Conservation (phyloP, 2,888 invertebrate species). For the Amphipoea oculea region DNA sequence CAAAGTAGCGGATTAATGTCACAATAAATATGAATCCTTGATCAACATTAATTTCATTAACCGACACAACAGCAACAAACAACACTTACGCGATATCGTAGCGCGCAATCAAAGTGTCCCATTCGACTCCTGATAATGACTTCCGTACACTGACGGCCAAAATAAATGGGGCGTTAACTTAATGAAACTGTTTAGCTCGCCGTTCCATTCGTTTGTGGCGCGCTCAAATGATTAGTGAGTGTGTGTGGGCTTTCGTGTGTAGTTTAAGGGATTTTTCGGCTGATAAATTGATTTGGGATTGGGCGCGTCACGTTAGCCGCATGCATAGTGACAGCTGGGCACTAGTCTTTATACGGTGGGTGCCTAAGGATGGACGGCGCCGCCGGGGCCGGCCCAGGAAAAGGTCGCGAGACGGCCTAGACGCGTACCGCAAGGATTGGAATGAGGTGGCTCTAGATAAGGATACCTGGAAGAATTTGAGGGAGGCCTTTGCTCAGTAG, state of each 20-base stretch:
- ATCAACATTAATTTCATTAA: conserved; percentile 11
- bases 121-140: conserved; percentile 63
- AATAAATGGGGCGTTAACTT: conserved; percentile 58
- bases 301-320: too few relatives aligned
- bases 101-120: conserved; percentile 66
- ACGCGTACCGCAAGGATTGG: too few relatives aligned
- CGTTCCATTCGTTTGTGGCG: conserved; percentile 37
- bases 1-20: neutral
- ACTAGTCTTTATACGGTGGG: too few relatives aligned
- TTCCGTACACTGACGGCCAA: conserved; percentile 59
- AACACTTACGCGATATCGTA: conserved; percentile 37
- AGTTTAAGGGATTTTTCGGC: neutral
- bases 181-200: conserved; percentile 62
- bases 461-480: too few relatives aligned
- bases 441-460: too few relatives aligned
- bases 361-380: too few relatives aligned
- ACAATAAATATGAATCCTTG: conserved; percentile 3
- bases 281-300: neutral
- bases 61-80: conserved; percentile 30
- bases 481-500: too few relatives aligned
- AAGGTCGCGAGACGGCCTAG: too few relatives aligned
- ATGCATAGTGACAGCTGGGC: too few relatives aligned
- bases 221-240: conserved; percentile 50
- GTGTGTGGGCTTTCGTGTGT: neutral
- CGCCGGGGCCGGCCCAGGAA: too few relatives aligned